Conservation (phyloP, 1,140 invertebrate species). For the Cephus cinctus region DNA sequence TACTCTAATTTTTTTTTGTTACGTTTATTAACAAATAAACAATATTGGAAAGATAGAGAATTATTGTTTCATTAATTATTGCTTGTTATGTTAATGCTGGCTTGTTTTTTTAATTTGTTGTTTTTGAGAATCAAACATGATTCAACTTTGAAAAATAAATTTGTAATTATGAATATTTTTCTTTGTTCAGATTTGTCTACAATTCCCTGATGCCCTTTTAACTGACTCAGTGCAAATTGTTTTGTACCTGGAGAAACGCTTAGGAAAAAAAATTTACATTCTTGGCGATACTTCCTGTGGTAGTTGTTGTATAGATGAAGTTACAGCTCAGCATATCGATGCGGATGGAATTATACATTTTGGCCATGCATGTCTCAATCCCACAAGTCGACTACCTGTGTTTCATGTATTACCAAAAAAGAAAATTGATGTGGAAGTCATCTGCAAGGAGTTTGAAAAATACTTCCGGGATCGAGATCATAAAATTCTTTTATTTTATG, state of each 20-base stretch:
- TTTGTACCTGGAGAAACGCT: conserved; percentile 61
- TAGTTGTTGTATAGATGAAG: conserved; percentile 93
- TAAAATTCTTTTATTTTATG: conserved; percentile 70
- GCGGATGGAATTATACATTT: conserved; percentile 88
- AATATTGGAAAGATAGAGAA: neutral
- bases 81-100: conserved; percentile 1
- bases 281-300: conserved; percentile 92
- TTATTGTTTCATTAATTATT: neutral
- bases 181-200: conserved; percentile 74
- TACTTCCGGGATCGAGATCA: conserved; percentile 42
- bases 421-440: conserved; percentile 53
- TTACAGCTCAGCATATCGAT: conserved; percentile 82
- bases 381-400: conserved; percentile 67
- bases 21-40: neutral
- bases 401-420: conserved; percentile 69
- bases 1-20: too few species aligned
- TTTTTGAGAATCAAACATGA: conserved; percentile 20
- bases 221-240: conserved; percentile 69
- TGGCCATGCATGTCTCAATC: conserved; percentile 82
- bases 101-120: conserved; percentile 8
- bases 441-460: conserved; percentile 43
- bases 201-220: conserved; percentile 87
- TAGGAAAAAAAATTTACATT: conserved; percentile 71
- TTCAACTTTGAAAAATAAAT: conserved; percentile 2
- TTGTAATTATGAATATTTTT: conserved; percentile 11